Evolutionary conservation across 2,888 invertebrate species (phyloP).

Genomic region (Dendrolimus pini): DNA sequence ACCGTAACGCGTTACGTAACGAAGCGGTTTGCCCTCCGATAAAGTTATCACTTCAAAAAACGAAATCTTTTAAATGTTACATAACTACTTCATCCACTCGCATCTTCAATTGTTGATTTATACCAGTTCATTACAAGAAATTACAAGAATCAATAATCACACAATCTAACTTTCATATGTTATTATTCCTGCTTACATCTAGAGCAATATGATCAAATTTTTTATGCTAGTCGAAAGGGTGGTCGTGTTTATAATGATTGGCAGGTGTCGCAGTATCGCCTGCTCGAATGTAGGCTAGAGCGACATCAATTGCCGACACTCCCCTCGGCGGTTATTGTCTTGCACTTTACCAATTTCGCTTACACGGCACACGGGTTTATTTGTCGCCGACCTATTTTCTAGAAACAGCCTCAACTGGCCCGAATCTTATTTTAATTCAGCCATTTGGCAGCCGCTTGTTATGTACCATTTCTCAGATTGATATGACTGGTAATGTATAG

Average conservation of each 20-base stretch:
- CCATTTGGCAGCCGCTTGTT: background rate
- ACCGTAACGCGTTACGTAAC: too few relatives aligned
- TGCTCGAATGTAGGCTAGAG: background rate
- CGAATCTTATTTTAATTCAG: background rate
- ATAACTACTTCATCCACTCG: too few relatives aligned
- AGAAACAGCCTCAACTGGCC: background rate
- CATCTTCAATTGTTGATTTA: too few relatives aligned
- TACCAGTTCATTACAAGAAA: too few relatives aligned
- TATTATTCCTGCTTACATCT: too few relatives aligned
- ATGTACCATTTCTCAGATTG: background rate
- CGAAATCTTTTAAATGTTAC: too few relatives aligned
- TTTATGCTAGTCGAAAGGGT: background rate
- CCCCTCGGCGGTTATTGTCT: slow-evolving; percentile 16
- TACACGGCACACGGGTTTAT: slow-evolving; percentile 15
- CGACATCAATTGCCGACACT: slow-evolving; percentile 9
- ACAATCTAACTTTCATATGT: too few relatives aligned
- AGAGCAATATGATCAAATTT: too few relatives aligned
- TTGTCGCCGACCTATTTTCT: slow-evolving; percentile 12
- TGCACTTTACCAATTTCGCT: slow-evolving; percentile 18
- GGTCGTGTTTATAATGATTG: background rate
- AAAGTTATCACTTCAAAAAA: too few relatives aligned
- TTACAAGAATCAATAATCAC: too few relatives aligned
- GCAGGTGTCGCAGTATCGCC: background rate
- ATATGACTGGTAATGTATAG: background rate
- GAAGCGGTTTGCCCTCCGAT: too few relatives aligned